Base-by-base conservation (phyloP, 2,888 invertebrate species). In the Malacosoma neustria region DNA sequence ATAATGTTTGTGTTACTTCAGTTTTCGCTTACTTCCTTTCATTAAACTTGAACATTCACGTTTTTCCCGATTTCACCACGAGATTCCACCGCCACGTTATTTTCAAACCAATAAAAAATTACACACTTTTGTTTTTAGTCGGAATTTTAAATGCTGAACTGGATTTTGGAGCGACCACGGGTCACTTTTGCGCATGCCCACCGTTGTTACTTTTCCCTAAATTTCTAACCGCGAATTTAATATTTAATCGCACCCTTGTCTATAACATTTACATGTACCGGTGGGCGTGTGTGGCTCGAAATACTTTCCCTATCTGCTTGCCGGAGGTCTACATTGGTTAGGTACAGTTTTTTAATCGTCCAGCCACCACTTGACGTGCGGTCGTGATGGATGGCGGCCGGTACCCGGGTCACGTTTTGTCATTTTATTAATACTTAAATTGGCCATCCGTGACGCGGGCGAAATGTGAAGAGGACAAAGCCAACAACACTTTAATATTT, bases 351-450 rank as follows among this genome's bases (percentile, higher is more conserved):
- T 64, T 81, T 84, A 84, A 84, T 81, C 81, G 81, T 62, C 60
- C 63, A 70, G 51, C 70, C 69, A 72, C 61, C 79, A 76, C 80
- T 82, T 79, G 84, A 84, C 80, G 74, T 60, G 69, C 51, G 61
- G 58, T 46, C 57, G 73, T 84, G 84, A 85, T 84, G 80, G 84
- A 85, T 84, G 77, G 64, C 65, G 69, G 58, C 59, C 59, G 51
- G 46, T 51, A 47, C 53, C 54, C 51, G 71, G 75, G 79, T 76
- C 82, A 75, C 75, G 81, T 82, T 82, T 81, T 80, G 85, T 85
- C 82, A 79, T 84, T 82, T 82, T 85, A 82, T 84, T 85, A 84
- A 81, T 84, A 80, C 82, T 73, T 77, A 84, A 82, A 85, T 84
- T 82, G 82, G 81, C 67, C 61, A 65, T 64, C 71, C 58, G 72